Evolutionary conservation across 2,888 invertebrate genomes (phyloP).

Genomic region (Lepetodrilus schrolli): DNA sequence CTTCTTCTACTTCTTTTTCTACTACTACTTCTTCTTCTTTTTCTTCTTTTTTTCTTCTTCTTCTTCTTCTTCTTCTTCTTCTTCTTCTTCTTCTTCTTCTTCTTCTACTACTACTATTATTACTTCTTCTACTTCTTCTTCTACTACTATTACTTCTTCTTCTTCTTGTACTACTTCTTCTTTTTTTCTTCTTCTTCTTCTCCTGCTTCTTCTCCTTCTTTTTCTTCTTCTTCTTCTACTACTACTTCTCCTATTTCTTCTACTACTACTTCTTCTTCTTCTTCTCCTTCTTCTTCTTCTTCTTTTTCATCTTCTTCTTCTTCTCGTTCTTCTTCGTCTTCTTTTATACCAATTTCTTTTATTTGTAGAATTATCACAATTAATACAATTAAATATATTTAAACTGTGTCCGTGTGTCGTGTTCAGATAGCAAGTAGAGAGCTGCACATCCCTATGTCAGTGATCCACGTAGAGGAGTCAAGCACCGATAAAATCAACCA

Average conservation of each 20-base stretch:
- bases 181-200: neutral
- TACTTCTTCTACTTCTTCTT: neutral
- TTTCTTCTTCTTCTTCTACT: neutral
- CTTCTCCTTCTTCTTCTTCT: neutral
- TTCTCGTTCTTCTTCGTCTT: too few species aligned
- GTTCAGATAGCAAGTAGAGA: conserved; percentile 71
- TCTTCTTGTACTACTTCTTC: neutral
- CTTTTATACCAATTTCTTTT: too few species aligned
- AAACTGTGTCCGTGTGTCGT: too few species aligned
- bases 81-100: neutral
- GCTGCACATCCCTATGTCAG: conserved; percentile 59
- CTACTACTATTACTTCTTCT: neutral
- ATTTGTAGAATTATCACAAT: too few species aligned
- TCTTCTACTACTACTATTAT: neutral
- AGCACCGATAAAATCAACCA: conserved; percentile 71
- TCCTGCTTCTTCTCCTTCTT: neutral
- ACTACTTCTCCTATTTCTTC: neutral
- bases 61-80: conserved; percentile 16
- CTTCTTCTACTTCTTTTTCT: neutral
- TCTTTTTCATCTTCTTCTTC: too few species aligned
- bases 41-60: conserved; percentile 21
- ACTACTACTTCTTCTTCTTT: conserved; percentile 3
- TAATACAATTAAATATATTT: too few species aligned
- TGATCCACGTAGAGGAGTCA: conserved; percentile 70
- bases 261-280: neutral